Base-by-base conservation (phyloP, 1,140 invertebrate genomes). In the Drosophila willistoni region DNA sequence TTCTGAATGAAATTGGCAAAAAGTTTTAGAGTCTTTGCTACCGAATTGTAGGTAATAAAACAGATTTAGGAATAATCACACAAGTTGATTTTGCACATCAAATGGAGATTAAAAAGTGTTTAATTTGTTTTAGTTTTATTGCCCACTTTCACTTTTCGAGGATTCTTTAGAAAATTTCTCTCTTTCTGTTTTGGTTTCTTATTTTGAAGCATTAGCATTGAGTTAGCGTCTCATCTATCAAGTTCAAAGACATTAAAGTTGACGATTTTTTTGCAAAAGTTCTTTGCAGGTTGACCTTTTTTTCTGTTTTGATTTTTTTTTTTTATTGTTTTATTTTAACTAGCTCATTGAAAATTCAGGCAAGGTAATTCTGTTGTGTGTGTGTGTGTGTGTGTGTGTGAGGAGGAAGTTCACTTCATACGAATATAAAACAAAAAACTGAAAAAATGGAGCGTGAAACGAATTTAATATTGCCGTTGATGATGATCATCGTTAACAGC, bases 371-470 rank as follows among this genome's bases (percentile, higher is more conserved):
- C 55, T 64, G 36, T 44, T 65, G 55, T 42, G 62, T 68, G 65
- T 82, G n/a, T n/a, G n/a, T n/a, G n/a, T n/a, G n/a, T n/a, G n/a
- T 65, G 55, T 42, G 62, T 68, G 79, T 81, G 64, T 86, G 66
- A 76, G 79, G 62, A 87, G 82, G 82, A 86, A 86, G 83, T 86
- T 82, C 82, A 76, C 71, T 72, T 81, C 42, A 61, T 54, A 77
- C 65, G 17, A 51, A 51, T 51, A 51, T 51, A 12, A 22, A 51
- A 51, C 22, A 51, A 51, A 19, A 64, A 84, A 84, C 85, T 71
- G 85, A 77, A 64, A 84, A 84, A 84, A 78, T 84, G 81, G 81
- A 81, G 73, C 81, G 81, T 84, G 81, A 72, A 62, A 57, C 76
- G 81, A 81, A 85, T 85, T 85, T 85, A 68, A 81, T 85, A 85